Base-by-base conservation (phyloP, 1,140 invertebrate species). In the Chironomus striatipennis region DNA sequence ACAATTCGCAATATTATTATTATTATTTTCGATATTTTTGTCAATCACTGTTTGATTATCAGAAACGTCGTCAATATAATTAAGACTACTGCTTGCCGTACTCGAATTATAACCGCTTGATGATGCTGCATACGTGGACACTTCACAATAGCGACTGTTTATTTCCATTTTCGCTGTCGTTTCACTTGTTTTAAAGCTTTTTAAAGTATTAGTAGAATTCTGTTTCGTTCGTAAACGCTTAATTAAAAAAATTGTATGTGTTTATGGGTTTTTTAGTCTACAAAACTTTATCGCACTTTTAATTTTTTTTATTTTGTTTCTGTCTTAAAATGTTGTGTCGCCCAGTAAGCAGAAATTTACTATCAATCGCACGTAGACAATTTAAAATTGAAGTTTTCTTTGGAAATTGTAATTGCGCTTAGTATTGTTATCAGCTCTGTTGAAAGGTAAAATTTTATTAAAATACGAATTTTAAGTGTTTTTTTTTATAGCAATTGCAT, bases 201-300 rank as follows among this genome's bases (percentile, higher is more conserved):
- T 70, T 70, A 5, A 70, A 20, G 65, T 70, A 17, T 70, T 20
- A 20, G 47, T 57, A 57, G 47, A 57, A 12, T 12, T n/a, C 12
- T 57, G 12, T 12, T 18, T 70, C 18, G n/a, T 7, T 10, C n/a
- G n/a, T n/a, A 21, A 20, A 70, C 9, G 65, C 65, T 70, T 70
- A 70, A 67, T 70, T 70, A 18, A 57, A 57, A n/a, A 57, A 70
- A 70, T 70, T 70, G 65, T 20, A 70, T 70, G 65, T 70, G 18
- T 70, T 20, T 70, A 8, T 70, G 9, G 17, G n/a, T 70, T 21
- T 34, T 34, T 34, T 34, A 34, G 24, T 34, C 24, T 34, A 34
- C 24, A 34, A 34, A 34, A 12, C 65, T 17, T 70, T 70, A 70
- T 70, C 17, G 18, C 65, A 70, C 4, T 10, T n/a, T 21, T 18